Evolutionary conservation across 2,888 invertebrate species (phyloP).

Genomic region (Nomada fucata): DNA sequence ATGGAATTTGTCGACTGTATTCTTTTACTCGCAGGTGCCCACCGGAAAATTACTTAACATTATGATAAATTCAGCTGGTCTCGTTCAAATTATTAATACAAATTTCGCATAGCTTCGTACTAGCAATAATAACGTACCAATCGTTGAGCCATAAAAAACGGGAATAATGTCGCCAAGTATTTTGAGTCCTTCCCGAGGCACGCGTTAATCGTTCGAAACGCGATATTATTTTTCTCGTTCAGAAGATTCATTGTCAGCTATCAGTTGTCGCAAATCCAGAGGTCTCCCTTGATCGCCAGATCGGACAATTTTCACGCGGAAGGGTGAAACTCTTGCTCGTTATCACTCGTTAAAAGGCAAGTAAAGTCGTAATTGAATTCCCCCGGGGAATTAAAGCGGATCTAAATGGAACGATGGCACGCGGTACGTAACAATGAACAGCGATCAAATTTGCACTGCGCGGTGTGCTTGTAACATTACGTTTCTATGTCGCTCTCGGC

Average conservation of each 20-base stretch:
- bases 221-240: not conserved
- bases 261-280: conserved; percentile 14
- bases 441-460: conserved; percentile 46
- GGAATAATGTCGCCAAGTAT: not conserved
- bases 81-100: not conserved
- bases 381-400: conserved; percentile 29
- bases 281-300: conserved; percentile 12
- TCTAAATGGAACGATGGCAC: conserved; percentile 32
- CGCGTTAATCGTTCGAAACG: too few species aligned
- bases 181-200: too few species aligned
- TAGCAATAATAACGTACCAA: not conserved
- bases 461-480: conserved; percentile 24
- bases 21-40: not conserved
- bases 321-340: conserved; percentile 3
- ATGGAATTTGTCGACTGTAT: conserved; percentile 27
- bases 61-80: not conserved
- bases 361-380: conserved; percentile 48
- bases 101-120: not conserved
- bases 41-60: not conserved
- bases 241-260: conserved; percentile 16
- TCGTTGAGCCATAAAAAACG: not conserved
- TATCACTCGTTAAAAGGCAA: conserved; percentile 20
- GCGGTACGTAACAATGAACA: conserved; percentile 11
- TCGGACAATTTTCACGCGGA: conserved; percentile 18
- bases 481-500: not conserved